phyloP scores from a whole-genome alignment of 2,113 vertebrate genomes.

The Sinocyclocheilus anshuiensis region DNA sequence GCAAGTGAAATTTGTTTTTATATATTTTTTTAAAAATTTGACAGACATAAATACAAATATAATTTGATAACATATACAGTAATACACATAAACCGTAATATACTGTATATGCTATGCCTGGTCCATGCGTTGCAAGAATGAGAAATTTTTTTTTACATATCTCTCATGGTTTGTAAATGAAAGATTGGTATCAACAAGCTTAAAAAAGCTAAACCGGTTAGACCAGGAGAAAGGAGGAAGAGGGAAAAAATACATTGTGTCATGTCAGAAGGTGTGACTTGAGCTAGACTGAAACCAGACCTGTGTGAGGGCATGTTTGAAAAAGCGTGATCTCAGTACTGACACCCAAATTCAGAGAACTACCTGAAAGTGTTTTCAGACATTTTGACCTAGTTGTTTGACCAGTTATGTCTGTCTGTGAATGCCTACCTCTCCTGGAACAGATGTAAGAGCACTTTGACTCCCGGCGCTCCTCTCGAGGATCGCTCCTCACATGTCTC shows the following conservation, averaged over 20 bases:
- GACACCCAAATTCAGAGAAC: background rate
- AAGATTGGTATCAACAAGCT: constrained; percentile 13
- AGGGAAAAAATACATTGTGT: background rate
- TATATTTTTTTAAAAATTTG: too few relatives aligned
- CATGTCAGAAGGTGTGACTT: constrained; percentile 38
- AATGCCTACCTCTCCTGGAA: constrained; percentile 73
- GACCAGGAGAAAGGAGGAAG: constrained; percentile 20
- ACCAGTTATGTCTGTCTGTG: too few relatives aligned
- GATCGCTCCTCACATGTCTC: constrained; percentile 44
- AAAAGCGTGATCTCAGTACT: background rate
- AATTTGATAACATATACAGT: too few relatives aligned
- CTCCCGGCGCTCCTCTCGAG: constrained; percentile 40
- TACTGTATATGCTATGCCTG: background rate
- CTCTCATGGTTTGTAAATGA: background rate
- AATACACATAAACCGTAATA: background rate
- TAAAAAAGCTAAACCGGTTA: constrained; percentile 35
- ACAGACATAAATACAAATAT: too few relatives aligned
- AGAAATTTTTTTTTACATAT: too few relatives aligned
- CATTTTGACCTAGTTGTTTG: background rate
- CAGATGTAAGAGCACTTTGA: constrained; percentile 74
- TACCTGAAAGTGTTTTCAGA: background rate
- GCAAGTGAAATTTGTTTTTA: too few relatives aligned
- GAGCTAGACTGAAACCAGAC: background rate
- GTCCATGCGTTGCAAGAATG: background rate
- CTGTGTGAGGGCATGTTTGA: background rate